phyloP scores from a whole-genome alignment of 2,888 invertebrate genomes.

The Drosophila mayaguana region DNA sequence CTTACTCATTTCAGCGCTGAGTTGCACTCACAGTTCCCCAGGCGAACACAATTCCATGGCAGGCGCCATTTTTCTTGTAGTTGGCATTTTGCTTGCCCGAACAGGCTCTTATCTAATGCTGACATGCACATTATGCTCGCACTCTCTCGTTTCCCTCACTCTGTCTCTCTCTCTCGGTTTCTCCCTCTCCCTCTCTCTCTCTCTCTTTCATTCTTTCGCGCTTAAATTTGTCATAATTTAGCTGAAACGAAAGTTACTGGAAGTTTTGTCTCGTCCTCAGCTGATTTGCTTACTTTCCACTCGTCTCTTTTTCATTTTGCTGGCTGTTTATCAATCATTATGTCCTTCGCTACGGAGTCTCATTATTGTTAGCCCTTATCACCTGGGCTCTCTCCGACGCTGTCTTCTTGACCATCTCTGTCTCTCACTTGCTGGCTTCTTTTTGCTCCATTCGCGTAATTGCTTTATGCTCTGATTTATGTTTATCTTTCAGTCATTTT shows the following conservation, averaged over 20 bases:
- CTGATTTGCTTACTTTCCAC: constrained; percentile 5
- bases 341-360: constrained; percentile 62
- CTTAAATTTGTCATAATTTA: constrained; percentile 72
- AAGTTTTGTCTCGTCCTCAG: constrained; percentile 27
- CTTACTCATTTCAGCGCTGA: constrained; percentile 59
- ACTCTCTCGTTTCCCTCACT: constrained; percentile 7
- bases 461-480: constrained; percentile 75
- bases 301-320: not conserved
- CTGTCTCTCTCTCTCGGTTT: not conserved
- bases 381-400: not conserved
- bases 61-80: constrained; percentile 22
- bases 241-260: constrained; percentile 38
- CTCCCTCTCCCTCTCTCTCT: not conserved
- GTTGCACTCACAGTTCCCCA: constrained; percentile 1
- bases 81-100: constrained; percentile 35
- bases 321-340: constrained; percentile 74
- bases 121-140: constrained; percentile 66
- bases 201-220: not conserved
- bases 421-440: constrained; percentile 22
- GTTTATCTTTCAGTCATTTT: constrained; percentile 73
- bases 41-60: constrained; percentile 21
- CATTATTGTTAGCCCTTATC: constrained; percentile 63
- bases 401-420: not conserved
- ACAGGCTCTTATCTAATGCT: constrained; percentile 61
- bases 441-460: constrained; percentile 56